A percentile compares a stretch with the other conserved stretches of the same genome.
phyloP scores from a whole-genome alignment of 2,797 vertebrate genomes.

The Okamejei kenojei region DNA sequence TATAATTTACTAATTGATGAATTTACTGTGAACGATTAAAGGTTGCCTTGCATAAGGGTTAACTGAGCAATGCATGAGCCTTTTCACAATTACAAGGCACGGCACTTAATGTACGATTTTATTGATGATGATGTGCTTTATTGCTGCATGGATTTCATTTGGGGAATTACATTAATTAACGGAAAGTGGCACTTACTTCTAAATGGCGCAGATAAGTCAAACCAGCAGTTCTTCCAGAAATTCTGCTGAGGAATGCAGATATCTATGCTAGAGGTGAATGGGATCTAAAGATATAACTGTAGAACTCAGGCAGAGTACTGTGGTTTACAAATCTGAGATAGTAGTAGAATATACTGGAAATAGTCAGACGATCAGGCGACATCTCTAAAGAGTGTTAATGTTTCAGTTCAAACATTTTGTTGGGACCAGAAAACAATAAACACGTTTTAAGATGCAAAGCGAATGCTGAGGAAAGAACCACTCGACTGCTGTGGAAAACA shows the following conservation, averaged over 20 bases:
- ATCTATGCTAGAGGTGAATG: neutral
- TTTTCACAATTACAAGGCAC: neutral
- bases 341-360: too few relatives aligned
- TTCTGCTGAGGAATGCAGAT: neutral
- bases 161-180: slow-evolving; percentile 12
- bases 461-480: too few relatives aligned
- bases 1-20: neutral
- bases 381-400: too few relatives aligned
- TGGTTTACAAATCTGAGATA: too few relatives aligned
- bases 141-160: neutral
- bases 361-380: too few relatives aligned
- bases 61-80: neutral
- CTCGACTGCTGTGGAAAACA: too few relatives aligned
- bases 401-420: too few relatives aligned
- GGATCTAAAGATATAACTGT: neutral
- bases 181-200: neutral
- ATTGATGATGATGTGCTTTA: neutral
- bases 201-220: neutral
- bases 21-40: neutral
- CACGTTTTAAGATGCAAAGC: too few relatives aligned
- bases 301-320: neutral
- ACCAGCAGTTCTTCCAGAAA: neutral
- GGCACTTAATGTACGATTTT: neutral
- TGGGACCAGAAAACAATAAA: too few relatives aligned
- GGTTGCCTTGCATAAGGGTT: neutral